Evolutionary conservation across 1,140 invertebrate genomes (phyloP).

Genomic region (Piezodorus guildinii): DNA sequence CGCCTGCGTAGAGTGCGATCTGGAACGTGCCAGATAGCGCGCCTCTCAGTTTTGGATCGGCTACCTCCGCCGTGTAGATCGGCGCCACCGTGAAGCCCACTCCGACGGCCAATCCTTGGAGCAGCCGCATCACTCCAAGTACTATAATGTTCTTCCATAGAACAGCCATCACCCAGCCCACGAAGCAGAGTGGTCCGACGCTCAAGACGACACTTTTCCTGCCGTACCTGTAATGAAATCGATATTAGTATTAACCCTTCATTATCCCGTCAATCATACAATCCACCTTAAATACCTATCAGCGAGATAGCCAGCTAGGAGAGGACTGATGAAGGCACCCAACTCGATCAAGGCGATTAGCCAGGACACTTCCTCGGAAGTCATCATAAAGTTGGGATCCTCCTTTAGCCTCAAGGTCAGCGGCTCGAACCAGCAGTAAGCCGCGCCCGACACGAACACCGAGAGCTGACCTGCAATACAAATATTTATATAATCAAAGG

Average conservation of each 20-base stretch:
- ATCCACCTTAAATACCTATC: no score
- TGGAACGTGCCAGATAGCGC: conserved; percentile 62
- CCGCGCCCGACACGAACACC: conserved; percentile 5
- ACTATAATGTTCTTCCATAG: conserved; percentile 40
- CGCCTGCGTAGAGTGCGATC: conserved; percentile 31
- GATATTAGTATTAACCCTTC: no score
- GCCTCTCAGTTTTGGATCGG: conserved; percentile 28
- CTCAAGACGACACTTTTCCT: conserved; percentile 45
- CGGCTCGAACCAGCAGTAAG: conserved; percentile 16
- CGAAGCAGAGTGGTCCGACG: conserved; percentile 54
- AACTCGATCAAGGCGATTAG: conserved; percentile 12
- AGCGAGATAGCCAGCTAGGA: conserved; percentile 39
- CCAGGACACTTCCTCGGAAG: conserved; percentile 14
- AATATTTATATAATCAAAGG: no score
- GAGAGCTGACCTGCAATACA: conserved; percentile 2
- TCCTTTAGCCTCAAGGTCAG: background rate
- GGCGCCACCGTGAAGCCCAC: conserved; percentile 63
- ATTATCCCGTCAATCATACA: no score
- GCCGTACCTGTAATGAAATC: conserved; percentile 22
- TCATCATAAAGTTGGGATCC: conserved; percentile 16
- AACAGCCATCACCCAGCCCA: conserved; percentile 51
- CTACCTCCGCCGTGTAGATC: conserved; percentile 79
- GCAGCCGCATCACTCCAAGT: conserved; percentile 34
- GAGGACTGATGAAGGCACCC: conserved; percentile 7
- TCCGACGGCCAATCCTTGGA: conserved; percentile 54